Conservation (phyloP, 2,888 invertebrate species). For the Coleophora flavipennella region DNA sequence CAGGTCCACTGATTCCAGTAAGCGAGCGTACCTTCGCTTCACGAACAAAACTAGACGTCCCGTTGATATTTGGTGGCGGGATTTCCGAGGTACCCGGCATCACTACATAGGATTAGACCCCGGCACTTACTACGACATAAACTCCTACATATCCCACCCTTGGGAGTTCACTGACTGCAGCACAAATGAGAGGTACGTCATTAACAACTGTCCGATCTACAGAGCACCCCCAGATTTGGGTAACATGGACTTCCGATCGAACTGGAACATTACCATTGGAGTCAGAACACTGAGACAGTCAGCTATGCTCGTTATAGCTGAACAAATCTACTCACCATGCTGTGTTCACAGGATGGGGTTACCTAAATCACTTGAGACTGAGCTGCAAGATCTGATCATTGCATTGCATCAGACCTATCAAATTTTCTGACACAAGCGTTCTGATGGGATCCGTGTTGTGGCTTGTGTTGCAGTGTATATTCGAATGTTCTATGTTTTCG, state of each 20-base stretch:
- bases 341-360: slow-evolving; percentile 46
- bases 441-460: too few relatives aligned
- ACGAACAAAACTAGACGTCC: slow-evolving; percentile 44
- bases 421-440: neutral
- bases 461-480: too few relatives aligned
- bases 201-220: slow-evolving; percentile 66
- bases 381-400: slow-evolving; percentile 32
- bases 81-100: slow-evolving; percentile 76
- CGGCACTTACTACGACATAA: slow-evolving; percentile 73
- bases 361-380: slow-evolving; percentile 48
- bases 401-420: slow-evolving; percentile 12
- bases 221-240: slow-evolving; percentile 46
- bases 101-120: slow-evolving; percentile 75
- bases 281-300: slow-evolving; percentile 61
- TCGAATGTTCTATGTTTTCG: too few relatives aligned
- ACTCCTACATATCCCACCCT: slow-evolving; percentile 86
- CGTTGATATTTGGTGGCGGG: slow-evolving; percentile 83
- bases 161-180: slow-evolving; percentile 85
- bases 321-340: slow-evolving; percentile 31
- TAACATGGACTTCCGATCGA: slow-evolving; percentile 39
- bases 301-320: slow-evolving; percentile 56
- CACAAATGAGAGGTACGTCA: slow-evolving; percentile 76
- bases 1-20: slow-evolving; percentile 37
- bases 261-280: slow-evolving; percentile 68
- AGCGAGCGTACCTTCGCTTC: slow-evolving; percentile 41